Conservation (phyloP, 2,888 invertebrate genomes). For the Endomychus coccineus region DNA sequence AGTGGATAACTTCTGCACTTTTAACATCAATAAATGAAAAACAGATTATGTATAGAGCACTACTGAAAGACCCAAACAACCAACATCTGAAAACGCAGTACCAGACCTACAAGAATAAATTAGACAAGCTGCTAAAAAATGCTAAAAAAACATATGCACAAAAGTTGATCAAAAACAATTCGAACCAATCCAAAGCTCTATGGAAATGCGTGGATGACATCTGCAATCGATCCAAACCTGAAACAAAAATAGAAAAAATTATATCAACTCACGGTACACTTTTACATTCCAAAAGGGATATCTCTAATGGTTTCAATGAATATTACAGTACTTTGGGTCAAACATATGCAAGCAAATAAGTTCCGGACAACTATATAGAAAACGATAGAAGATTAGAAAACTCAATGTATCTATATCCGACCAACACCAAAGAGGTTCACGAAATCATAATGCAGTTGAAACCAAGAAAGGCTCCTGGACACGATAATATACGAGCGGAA, state of each 20-base stretch:
- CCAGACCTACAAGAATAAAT: constrained; percentile 1
- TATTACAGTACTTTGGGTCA: constrained; percentile 1
- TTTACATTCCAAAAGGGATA: not conserved
- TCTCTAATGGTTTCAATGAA: not conserved
- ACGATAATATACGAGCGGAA: constrained; percentile 1
- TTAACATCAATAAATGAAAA: constrained; percentile 4
- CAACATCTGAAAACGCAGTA: not conserved
- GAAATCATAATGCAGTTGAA: not conserved
- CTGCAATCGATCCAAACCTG: constrained; percentile 1
- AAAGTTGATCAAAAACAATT: constrained; percentile 3
- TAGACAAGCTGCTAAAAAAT: constrained; percentile 1
- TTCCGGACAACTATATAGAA: constrained; percentile 1
- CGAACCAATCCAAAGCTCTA: constrained; percentile 3
- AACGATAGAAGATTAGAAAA: not conserved
- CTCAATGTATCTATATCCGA: constrained; percentile 2
- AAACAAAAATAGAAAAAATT: constrained; percentile 3
- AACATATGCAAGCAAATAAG: not conserved
- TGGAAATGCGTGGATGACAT: constrained; percentile 1
- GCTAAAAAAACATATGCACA: constrained; percentile 4
- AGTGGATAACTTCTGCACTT: constrained; percentile 3
- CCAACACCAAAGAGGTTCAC: constrained; percentile 1
- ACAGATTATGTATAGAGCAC: not conserved
- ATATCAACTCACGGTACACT: not conserved
- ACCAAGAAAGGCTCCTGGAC: constrained; percentile 2
- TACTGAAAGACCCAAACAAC: constrained; percentile 1